Base-by-base conservation (phyloP, 2,797 vertebrate genomes). In the Remorina albescens region DNA sequence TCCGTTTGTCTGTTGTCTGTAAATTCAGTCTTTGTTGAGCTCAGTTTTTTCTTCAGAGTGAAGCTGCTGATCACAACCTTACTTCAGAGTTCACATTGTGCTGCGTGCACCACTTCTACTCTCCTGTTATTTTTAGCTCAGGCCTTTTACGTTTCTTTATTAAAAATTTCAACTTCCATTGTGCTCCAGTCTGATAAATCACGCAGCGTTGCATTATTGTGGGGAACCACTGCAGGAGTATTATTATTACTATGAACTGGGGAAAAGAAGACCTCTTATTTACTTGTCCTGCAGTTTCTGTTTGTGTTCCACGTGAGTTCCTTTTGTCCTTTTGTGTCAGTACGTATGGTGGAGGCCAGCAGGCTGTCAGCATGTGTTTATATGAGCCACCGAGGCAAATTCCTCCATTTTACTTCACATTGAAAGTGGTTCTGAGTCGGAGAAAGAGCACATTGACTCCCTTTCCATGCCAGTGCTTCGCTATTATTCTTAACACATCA, bases 121-220 rank as follows among this genome's bases (percentile, higher is more conserved):
- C 12, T 42, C 6, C 16, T 39, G 65, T 68, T 87, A 83, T 83
- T 83, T 87, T 85, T 79, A 81, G 72, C 72, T 5, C 65, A 7
- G 21, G 30, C 36, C 21, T 63, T 66, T 62, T 56, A 6, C 8
- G 11, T 30, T 39, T 62, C 42, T 50, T 49, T 9, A 32, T 49
- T 51, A 32, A 46, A 18, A 19, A 26, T 63, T 58, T 61, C 51
- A 44, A 59, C 59, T 67, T 67, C 44, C 56, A 56, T 78, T 77
- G 61, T 75, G 67, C 60, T 80, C 23, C 53, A 44, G 60, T 58
- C 51, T 56, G 74, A 54, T 50, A 32, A 78, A 70, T 75, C 60
- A 42, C 2, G 28, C 39, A 2, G 78, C 13, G 65, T 34, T 74
- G 51, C 50, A 19, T 74, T 78, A 59, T 62, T 23, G 8, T n/a